These are phyloP conservation scores for Pseudochirops cupreus DNA, from an alignment of 2,797 vertebrate genomes.

Conservation along the genomic window DNA sequence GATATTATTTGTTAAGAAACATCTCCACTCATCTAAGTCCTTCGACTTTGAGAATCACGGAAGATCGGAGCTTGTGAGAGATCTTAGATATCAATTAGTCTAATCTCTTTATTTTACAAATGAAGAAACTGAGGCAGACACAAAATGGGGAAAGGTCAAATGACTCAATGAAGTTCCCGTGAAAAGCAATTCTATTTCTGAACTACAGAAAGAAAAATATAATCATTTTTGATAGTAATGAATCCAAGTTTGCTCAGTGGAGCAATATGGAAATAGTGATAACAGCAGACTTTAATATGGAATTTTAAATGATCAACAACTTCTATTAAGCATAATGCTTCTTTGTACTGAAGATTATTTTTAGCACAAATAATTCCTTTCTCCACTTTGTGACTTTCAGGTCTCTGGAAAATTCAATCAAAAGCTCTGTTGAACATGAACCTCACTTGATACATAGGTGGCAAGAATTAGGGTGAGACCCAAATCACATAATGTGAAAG, in stretches of 20 bases:
- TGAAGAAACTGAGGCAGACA: neutral
- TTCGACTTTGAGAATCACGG: neutral
- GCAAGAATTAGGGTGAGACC: neutral
- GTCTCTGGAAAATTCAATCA: conserved; percentile 25
- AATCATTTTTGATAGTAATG: conserved; percentile 43
- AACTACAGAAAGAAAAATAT: conserved; percentile 8
- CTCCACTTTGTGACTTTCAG: conserved; percentile 45
- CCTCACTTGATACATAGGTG: neutral
- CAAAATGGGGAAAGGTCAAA: neutral
- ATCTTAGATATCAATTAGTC: neutral
- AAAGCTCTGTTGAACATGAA: neutral
- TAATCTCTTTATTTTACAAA: neutral
- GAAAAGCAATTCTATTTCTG: conserved; percentile 7
- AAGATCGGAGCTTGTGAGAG: neutral
- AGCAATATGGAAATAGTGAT: conserved; percentile 65
- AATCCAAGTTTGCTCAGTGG: conserved; percentile 44
- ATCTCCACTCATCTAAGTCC: neutral
- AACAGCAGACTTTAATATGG: conserved; percentile 65
- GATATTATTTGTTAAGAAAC: neutral
- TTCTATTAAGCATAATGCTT: conserved; percentile 20
- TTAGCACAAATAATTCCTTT: conserved; percentile 58
- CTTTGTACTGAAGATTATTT: conserved; percentile 45
- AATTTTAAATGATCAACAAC: conserved; percentile 65
- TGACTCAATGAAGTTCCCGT: conserved; percentile 4
- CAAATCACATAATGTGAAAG: neutral